Evolutionary conservation across 2,113 vertebrate species (phyloP).

Genomic region (Gulo gulo): DNA sequence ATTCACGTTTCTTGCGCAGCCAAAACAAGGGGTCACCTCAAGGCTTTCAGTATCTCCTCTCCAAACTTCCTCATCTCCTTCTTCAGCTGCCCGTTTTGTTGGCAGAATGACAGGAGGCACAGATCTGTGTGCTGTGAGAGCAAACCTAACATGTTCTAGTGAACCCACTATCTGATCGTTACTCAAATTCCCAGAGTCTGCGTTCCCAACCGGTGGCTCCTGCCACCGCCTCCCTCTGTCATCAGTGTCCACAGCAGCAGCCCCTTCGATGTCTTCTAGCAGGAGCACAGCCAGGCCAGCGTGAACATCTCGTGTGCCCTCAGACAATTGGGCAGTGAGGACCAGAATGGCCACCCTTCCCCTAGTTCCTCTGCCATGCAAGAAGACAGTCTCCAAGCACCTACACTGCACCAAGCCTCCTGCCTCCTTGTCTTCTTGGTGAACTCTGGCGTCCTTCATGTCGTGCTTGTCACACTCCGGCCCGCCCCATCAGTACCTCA

Average conservation of each 20-base stretch:
- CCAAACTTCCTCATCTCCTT: background rate
- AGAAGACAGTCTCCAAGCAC: background rate
- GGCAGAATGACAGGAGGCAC: background rate
- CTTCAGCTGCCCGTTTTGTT: background rate
- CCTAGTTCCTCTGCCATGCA: background rate
- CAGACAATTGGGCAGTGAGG: background rate
- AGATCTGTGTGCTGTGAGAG: background rate
- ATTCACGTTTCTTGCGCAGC: background rate
- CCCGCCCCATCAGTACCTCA: background rate
- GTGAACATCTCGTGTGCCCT: accelerated
- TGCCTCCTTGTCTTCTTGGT: background rate
- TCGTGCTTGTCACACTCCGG: background rate
- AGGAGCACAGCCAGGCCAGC: accelerated
- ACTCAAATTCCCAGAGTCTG: background rate
- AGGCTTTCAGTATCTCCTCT: background rate
- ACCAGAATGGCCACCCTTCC: background rate
- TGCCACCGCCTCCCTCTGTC: background rate
- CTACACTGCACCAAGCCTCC: background rate
- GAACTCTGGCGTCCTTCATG: background rate
- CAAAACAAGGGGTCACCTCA: background rate
- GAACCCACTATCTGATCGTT: background rate
- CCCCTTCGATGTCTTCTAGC: background rate
- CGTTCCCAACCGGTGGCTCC: background rate
- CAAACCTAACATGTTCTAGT: background rate
- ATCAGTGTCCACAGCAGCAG: accelerated